These are phyloP conservation scores for Drosophila insularis DNA, from an alignment of 1,140 invertebrate species.

Conservation along the genomic window DNA sequence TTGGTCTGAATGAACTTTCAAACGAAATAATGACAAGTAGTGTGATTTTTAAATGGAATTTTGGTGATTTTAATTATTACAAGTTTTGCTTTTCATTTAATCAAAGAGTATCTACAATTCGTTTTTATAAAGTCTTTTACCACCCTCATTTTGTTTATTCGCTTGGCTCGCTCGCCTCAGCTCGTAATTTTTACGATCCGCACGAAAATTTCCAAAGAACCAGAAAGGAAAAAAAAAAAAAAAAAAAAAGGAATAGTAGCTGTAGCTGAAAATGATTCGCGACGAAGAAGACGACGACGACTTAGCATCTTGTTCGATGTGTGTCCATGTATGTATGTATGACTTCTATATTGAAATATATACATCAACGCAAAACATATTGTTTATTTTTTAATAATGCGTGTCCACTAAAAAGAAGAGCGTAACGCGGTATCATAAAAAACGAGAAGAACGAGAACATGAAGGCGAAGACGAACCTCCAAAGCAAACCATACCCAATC, in stretches of 20 bases:
- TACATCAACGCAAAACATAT: conserved; percentile 56
- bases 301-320: conserved; percentile 9
- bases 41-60: too few species aligned
- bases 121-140: not conserved
- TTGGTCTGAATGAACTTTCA: too few species aligned
- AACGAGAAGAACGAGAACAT: conserved; percentile 50
- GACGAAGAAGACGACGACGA: not conserved
- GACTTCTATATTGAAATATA: conserved; percentile 36
- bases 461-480: conserved; percentile 11
- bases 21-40: too few species aligned
- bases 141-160: conserved; percentile 6
- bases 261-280: conserved; percentile 8
- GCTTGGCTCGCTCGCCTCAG: conserved; percentile 3
- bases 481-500: conserved; percentile 57
- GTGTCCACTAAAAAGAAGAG: conserved; percentile 76
- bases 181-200: conserved; percentile 5
- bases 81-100: not conserved
- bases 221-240: not conserved
- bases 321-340: conserved; percentile 36
- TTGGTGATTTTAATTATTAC: too few species aligned
- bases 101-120: not conserved
- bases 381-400: conserved; percentile 82
- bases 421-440: conserved; percentile 76
- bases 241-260: not conserved
- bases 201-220: conserved; percentile 3